A percentile compares a stretch with the other conserved stretches of the same genome.
phyloP scores from a whole-genome alignment of 2,113 vertebrate species.

The Phalacrocorax pelagicus region DNA sequence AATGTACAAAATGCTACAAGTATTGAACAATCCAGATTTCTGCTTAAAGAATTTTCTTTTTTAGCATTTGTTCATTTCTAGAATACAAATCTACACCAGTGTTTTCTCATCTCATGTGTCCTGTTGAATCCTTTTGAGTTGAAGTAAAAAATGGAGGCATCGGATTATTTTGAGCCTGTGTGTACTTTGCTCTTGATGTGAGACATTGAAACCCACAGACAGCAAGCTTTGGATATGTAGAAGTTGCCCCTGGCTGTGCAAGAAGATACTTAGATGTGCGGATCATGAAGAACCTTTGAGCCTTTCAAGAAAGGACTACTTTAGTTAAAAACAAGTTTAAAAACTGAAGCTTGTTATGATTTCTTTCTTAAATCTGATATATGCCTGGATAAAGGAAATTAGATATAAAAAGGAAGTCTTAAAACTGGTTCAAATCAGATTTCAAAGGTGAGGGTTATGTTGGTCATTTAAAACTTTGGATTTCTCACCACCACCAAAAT shows the following conservation, averaged over 20 bases:
- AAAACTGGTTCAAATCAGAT: neutral
- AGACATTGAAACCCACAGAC: neutral
- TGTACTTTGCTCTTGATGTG: neutral
- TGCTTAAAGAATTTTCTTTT: neutral
- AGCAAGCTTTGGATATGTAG: neutral
- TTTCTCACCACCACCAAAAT: neutral
- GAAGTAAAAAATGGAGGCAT: neutral
- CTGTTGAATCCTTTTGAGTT: neutral
- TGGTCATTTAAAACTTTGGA: neutral
- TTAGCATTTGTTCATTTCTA: neutral
- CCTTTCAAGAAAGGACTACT: neutral
- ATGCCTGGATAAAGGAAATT: neutral
- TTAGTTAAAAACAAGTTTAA: neutral
- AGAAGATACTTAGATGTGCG: neutral
- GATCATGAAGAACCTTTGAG: neutral
- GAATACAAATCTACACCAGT: neutral
- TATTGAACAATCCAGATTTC: neutral
- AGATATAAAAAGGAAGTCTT: neutral
- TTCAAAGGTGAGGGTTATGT: neutral
- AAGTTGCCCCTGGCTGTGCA: neutral
- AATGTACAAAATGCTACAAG: neutral
- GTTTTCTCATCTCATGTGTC: neutral
- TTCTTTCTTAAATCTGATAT: neutral
- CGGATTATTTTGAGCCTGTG: neutral
- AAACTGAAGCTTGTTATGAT: neutral